Evolutionary conservation across 53 echinoderm and acorn worm genomes (phyloP).

Genomic region (Holothuria scabra): DNA sequence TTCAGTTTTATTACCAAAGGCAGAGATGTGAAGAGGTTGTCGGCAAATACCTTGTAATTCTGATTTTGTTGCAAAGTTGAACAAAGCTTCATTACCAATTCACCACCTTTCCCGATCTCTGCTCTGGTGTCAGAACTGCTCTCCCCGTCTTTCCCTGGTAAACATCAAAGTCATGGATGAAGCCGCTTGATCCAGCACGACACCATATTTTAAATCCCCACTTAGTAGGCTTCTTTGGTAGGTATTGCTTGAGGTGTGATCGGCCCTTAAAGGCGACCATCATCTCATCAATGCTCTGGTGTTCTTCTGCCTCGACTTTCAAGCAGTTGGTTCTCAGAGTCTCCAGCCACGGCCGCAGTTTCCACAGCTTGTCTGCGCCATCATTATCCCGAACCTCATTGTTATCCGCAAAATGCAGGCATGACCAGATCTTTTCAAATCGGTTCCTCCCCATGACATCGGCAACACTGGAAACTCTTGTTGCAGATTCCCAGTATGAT

Average conservation of each 20-base stretch:
- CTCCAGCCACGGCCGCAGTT: constrained; percentile 47
- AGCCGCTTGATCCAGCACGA: constrained; percentile 5
- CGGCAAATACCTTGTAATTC: constrained; percentile 58
- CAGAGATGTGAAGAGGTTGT: constrained; percentile 32
- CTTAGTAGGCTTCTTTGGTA: constrained; percentile 13
- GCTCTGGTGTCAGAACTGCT: too few relatives aligned
- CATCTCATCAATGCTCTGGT: constrained; percentile 55
- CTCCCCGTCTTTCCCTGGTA: constrained; percentile 3
- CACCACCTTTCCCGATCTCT: background rate
- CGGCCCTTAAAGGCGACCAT: constrained; percentile 54
- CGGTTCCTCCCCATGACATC: constrained; percentile 57
- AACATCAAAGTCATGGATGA: constrained; percentile 21
- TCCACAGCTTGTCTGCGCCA: constrained; percentile 53
- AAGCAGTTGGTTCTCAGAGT: constrained; percentile 27
- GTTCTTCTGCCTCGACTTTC: constrained; percentile 38
- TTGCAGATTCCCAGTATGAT: constrained; percentile 39
- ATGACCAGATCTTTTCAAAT: constrained; percentile 28
- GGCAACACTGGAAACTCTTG: constrained; percentile 20
- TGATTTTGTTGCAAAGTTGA: constrained; percentile 8
- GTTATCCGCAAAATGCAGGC: constrained; percentile 57
- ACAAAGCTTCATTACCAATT: constrained; percentile 54
- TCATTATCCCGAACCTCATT: constrained; percentile 29
- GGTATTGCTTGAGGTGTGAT: constrained; percentile 29
- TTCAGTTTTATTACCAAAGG: constrained; percentile 12
- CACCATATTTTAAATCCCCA: constrained; percentile 30